Base-by-base conservation (phyloP, 92 coral and sea anemone species). In the Epizoanthus ramosus region DNA sequence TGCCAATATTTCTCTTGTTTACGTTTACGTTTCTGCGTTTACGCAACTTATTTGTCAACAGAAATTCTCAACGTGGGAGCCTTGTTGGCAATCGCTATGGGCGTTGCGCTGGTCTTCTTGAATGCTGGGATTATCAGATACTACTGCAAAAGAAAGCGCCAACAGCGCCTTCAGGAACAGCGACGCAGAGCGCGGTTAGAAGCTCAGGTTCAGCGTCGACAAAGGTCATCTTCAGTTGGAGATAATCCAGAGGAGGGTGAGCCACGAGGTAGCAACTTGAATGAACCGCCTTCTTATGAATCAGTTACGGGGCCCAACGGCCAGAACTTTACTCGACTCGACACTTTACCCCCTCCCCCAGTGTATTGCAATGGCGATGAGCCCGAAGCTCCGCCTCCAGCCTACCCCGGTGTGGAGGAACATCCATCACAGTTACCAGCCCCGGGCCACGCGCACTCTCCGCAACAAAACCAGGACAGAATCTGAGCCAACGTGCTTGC, bases 371-470 rank as follows among this genome's bases (percentile, higher is more conserved):
- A 69, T 41, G 50, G 22, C 2, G 82, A 61, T 77, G 82, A 61
- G 57, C 82, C 71, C 71, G 82, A 77, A 17, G 41, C 71, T 13
- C 82, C 82, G 13, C 82, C 82, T 8, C 82, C 82, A 43, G 41
- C 82, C 70, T 77, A 77, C 82, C 82, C 82, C 16, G 82, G 82
- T 37, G 58, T 77, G 54, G 71, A 21, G 54, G 70, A 60, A 77
- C 82, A 77, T 8, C 82, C 82, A 13, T 57, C 71, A 16, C 58
- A 60, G 82, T 77, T 19, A 61, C 82, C 82, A 14, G 9, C 82
- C 18, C 41, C 57, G 14, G 16, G 21, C 21, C 16, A 23, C 68
- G 17, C 56, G 14, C 21, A 31, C 6, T 17, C 69, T 7, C 21
- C 6, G 19, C 39, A 31, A 1, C 45, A 65, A 39, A 65, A 39